Evolutionary conservation across 2,797 vertebrate genomes (phyloP).

Genomic region (Coilia nasus): DNA sequence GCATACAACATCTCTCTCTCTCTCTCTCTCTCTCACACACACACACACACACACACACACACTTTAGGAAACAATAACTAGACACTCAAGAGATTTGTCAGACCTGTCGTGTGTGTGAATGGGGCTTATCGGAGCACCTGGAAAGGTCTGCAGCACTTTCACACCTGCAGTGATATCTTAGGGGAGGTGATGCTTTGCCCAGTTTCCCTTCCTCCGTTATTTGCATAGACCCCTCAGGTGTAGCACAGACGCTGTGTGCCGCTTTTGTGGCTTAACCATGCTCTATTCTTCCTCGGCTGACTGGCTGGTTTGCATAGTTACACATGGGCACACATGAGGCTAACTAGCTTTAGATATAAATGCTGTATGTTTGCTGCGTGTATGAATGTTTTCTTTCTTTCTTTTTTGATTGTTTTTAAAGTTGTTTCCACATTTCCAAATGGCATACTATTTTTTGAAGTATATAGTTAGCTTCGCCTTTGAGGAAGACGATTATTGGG

Average conservation of each 20-base stretch:
- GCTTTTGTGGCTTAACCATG: background rate
- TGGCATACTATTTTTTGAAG: background rate
- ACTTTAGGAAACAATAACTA: background rate
- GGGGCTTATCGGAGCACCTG: conserved; percentile 17
- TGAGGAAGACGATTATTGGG: background rate
- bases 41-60: background rate
- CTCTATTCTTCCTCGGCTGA: background rate
- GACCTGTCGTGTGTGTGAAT: conserved; percentile 19
- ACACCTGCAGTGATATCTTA: background rate
- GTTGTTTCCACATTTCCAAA: background rate
- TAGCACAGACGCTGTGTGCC: background rate
- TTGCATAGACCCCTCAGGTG: background rate
- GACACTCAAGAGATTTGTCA: conserved; percentile 10
- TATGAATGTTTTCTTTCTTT: background rate
- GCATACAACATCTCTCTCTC: too few species aligned
- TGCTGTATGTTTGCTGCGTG: background rate
- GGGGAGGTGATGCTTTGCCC: background rate
- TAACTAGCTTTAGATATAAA: background rate
- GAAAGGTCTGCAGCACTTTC: background rate
- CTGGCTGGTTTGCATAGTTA: background rate
- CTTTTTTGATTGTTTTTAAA: background rate
- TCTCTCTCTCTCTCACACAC: too few species aligned
- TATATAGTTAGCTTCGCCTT: background rate
- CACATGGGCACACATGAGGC: background rate
- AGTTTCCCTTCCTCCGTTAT: background rate